Percentiles rank a stretch among this genome's conserved stretches.
Conservation (phyloP, 2,113 vertebrate species). For the Gavia stellata region DNA sequence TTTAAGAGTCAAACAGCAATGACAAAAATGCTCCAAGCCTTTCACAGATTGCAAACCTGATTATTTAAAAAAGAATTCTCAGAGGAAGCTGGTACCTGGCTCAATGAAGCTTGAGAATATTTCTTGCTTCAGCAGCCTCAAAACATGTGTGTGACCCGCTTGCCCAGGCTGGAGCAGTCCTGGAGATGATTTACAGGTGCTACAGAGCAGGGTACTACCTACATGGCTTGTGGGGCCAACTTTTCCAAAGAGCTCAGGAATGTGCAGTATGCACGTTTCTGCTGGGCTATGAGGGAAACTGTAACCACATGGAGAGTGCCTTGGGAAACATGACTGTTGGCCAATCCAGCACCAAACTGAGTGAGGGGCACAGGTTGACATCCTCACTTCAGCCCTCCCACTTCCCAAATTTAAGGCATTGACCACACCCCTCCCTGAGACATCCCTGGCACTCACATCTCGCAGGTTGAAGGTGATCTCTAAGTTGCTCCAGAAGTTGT, state of each 20-base stretch:
- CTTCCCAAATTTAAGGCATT: background rate
- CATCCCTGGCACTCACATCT: conserved; percentile 83
- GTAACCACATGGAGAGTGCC: background rate
- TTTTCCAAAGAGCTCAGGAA: background rate
- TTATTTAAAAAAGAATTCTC: background rate
- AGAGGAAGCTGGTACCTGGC: background rate
- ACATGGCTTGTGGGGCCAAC: background rate
- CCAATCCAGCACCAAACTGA: background rate
- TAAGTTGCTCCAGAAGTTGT: conserved; percentile 93
- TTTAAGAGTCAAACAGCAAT: background rate
- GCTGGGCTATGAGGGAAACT: background rate
- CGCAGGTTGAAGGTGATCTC: conserved; percentile 97
- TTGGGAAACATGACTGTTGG: background rate
- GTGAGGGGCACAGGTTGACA: background rate
- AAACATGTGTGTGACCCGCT: background rate
- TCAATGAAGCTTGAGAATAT: background rate
- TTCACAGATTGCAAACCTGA: background rate
- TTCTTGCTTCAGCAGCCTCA: background rate
- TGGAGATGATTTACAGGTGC: background rate
- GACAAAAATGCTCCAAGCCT: background rate
- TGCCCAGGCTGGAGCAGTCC: background rate
- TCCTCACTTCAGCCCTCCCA: background rate
- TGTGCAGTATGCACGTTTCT: background rate
- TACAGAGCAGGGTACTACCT: background rate
- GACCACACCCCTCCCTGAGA: background rate